Evolutionary conservation across 2,113 vertebrate species (phyloP).

Genomic region (Plecotus auritus): DNA sequence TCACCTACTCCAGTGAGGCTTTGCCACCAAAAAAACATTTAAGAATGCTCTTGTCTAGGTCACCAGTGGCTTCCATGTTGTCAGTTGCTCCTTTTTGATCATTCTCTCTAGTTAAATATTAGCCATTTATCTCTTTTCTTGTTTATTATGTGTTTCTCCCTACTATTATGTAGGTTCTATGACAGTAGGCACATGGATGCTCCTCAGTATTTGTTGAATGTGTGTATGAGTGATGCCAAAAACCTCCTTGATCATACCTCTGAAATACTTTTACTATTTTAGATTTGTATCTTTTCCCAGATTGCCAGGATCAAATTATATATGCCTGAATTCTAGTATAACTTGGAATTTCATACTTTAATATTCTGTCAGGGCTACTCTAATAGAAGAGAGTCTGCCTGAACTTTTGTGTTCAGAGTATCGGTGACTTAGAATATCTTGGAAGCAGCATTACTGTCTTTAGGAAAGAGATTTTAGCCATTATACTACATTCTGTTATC

Average conservation of each 20-base stretch:
- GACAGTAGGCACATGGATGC: background rate
- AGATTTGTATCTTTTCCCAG: background rate
- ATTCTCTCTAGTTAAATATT: constrained; percentile 16
- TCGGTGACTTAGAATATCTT: background rate
- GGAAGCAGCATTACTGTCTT: constrained; percentile 42
- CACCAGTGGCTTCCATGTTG: background rate
- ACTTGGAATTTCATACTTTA: background rate
- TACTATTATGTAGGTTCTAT: background rate
- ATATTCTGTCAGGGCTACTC: background rate
- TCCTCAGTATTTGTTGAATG: background rate
- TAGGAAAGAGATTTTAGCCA: background rate
- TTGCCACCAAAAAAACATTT: background rate
- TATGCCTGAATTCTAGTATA: background rate
- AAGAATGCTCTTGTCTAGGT: background rate
- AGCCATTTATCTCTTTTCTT: background rate
- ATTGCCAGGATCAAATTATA: background rate
- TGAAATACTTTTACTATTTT: background rate
- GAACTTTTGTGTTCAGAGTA: constrained; percentile 26
- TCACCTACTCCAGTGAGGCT: background rate
- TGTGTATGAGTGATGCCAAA: background rate
- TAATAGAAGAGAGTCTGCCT: background rate
- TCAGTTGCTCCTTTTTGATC: background rate
- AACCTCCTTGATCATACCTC: background rate
- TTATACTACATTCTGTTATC: background rate
- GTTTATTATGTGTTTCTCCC: background rate